phyloP scores from a whole-genome alignment of 2,888 invertebrate genomes.

The Cerastis leucographa region DNA sequence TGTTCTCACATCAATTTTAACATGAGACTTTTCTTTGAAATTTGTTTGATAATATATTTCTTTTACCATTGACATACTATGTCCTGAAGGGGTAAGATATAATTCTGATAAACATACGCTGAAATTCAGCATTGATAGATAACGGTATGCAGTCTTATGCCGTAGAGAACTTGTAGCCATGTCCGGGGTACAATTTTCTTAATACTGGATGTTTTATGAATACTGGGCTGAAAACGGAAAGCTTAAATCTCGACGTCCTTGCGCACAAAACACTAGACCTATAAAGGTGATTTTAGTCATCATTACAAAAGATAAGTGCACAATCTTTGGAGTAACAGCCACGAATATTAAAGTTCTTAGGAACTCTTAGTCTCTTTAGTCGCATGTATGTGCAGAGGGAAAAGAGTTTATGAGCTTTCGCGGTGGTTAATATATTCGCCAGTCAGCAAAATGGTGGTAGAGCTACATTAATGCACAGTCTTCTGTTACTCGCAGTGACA shows the following conservation, averaged over 20 bases:
- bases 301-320: not conserved
- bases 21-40: slow-evolving; percentile 40
- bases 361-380: slow-evolving; percentile 1
- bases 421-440: not conserved
- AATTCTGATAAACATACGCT: not conserved
- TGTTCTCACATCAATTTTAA: slow-evolving; percentile 58
- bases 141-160: not conserved
- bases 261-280: not conserved
- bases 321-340: not conserved
- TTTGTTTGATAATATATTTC: slow-evolving; percentile 15
- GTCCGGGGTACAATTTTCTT: not conserved
- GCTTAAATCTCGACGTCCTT: too few relatives aligned
- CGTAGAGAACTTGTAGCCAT: not conserved
- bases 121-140: not conserved
- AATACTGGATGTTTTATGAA: not conserved
- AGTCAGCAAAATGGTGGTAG: not conserved
- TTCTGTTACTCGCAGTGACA: not conserved
- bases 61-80: not conserved
- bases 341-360: slow-evolving; percentile 5
- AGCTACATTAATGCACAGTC: not conserved
- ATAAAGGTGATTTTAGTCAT: not conserved
- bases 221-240: not conserved
- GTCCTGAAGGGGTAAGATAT: not conserved
- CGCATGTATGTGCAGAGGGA: not conserved
- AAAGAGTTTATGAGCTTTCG: not conserved